Evolutionary conservation across 2,797 vertebrate genomes (phyloP).

Genomic region (Poecile montanus): DNA sequence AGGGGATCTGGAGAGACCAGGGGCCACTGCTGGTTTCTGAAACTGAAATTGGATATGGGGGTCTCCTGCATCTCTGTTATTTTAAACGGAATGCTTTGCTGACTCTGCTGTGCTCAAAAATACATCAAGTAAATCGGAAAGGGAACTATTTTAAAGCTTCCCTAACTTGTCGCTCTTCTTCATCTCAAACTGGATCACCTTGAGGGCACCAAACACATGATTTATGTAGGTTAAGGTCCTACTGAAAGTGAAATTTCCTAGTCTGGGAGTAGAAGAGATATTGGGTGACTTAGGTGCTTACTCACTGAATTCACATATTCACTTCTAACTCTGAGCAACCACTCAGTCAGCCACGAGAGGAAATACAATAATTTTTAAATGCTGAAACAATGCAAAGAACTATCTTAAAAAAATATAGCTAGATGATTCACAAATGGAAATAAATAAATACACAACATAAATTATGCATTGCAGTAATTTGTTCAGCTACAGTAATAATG

Average conservation of each 20-base stretch:
- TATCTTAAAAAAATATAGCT: neutral
- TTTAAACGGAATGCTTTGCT: neutral
- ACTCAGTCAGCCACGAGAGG: neutral
- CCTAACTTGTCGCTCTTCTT: neutral
- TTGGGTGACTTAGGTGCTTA: neutral
- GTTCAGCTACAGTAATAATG: neutral
- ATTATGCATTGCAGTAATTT: slow-evolving; percentile 11
- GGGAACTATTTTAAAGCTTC: neutral
- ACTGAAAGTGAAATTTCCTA: neutral
- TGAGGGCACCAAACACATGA: neutral
- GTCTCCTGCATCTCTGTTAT: neutral
- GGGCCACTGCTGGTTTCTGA: neutral
- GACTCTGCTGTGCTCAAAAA: neutral
- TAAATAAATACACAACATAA: slow-evolving; percentile 10
- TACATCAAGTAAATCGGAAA: neutral
- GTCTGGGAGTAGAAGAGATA: neutral
- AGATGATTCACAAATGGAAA: neutral
- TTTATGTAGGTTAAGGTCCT: neutral
- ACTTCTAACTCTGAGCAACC: neutral
- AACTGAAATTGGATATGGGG: neutral
- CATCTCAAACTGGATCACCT: neutral
- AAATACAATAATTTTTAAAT: slow-evolving; percentile 16
- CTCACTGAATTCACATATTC: neutral
- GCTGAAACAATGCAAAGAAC: neutral
- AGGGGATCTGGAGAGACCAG: neutral